Evolutionary conservation across 2,113 vertebrate species (phyloP).

Genomic region (Entomyzon cyanotis): DNA sequence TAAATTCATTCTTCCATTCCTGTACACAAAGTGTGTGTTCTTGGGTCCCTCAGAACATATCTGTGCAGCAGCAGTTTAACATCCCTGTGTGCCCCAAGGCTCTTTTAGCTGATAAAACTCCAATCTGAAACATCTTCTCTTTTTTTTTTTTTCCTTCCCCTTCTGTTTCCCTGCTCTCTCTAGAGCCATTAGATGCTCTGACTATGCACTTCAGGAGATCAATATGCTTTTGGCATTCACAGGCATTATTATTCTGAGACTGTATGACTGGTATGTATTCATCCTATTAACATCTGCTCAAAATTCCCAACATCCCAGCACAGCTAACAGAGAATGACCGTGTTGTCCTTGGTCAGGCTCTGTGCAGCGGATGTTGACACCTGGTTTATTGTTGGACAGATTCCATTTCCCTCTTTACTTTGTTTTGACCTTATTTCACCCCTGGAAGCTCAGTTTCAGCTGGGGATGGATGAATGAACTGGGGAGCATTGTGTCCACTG

Average conservation of each 20-base stretch:
- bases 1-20: not conserved
- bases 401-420: not conserved
- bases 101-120: not conserved
- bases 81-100: not conserved
- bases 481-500: not conserved
- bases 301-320: slow-evolving; percentile 28
- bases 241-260: slow-evolving; percentile 51
- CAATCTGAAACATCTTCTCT: not conserved
- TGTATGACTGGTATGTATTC: not conserved
- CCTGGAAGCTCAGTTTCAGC: not conserved
- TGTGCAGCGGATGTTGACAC: not conserved
- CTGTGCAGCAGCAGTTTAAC: not conserved
- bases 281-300: slow-evolving; percentile 63
- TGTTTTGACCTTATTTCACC: not conserved
- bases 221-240: slow-evolving; percentile 41
- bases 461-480: not conserved
- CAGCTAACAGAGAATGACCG: not conserved
- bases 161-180: not conserved
- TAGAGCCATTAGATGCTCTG: slow-evolving; percentile 13
- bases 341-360: slow-evolving; percentile 52
- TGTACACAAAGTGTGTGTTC: not conserved
- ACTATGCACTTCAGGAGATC: slow-evolving; percentile 39
- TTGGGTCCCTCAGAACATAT: not conserved
- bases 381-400: not conserved
- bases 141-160: not conserved